Evolutionary conservation across 1,140 invertebrate species (phyloP).

Genomic region (Sitophilus oryzae): DNA sequence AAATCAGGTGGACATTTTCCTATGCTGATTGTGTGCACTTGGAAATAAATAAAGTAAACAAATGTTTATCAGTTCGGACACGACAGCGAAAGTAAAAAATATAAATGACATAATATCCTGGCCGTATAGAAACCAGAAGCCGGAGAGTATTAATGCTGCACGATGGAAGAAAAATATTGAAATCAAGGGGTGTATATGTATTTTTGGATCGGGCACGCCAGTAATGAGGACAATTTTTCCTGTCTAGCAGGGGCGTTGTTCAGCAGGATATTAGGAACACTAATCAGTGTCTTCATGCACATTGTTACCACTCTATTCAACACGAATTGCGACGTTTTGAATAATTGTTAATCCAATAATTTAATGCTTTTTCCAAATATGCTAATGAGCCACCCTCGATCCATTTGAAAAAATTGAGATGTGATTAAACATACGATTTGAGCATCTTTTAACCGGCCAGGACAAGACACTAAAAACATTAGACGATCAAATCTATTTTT

Average conservation of each 20-base stretch:
- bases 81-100: constrained; percentile 33
- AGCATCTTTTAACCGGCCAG: too few relatives aligned
- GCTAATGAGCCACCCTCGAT: too few relatives aligned
- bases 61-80: constrained; percentile 26
- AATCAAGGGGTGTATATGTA: constrained; percentile 42
- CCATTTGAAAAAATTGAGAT: too few relatives aligned
- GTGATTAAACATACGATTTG: too few relatives aligned
- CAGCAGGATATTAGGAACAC: constrained; percentile 41
- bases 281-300: constrained; percentile 37
- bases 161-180: constrained; percentile 36
- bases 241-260: constrained; percentile 34
- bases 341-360: too few relatives aligned
- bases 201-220: constrained; percentile 34
- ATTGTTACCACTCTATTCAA: constrained; percentile 27
- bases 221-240: too few relatives aligned
- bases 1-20: constrained; percentile 27
- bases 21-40: constrained; percentile 27
- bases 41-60: constrained; percentile 30
- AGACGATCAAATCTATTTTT: too few relatives aligned
- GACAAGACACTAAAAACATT: too few relatives aligned
- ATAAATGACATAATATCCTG: constrained; percentile 37
- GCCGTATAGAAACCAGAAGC: constrained; percentile 31
- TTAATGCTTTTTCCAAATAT: too few relatives aligned
- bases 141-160: constrained; percentile 40
- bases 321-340: constrained; percentile 25